Evolutionary conservation across 2,113 vertebrate species (phyloP).

Genomic region (Sander lucioperca): DNA sequence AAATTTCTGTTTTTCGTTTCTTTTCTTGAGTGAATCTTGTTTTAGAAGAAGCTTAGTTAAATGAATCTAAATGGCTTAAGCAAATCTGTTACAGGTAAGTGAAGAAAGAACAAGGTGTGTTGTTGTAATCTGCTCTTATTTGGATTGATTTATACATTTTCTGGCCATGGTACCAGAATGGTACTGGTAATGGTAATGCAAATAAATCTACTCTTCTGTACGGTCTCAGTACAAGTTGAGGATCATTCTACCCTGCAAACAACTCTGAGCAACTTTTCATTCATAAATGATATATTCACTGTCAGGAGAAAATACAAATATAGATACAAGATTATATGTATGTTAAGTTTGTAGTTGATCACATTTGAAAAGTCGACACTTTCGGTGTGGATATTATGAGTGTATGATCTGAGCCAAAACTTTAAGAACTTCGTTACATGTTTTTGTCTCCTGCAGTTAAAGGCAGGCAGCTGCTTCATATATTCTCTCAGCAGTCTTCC

Average conservation of each 20-base stretch:
- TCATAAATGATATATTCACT: background rate
- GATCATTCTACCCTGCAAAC: background rate
- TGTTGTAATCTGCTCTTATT: background rate
- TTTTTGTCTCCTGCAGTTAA: constrained; percentile 9
- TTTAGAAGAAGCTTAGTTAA: constrained; percentile 5
- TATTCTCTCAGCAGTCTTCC: constrained; percentile 7
- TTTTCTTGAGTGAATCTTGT: background rate
- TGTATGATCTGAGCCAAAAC: no score
- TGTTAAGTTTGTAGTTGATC: background rate
- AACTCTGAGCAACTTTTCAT: background rate
- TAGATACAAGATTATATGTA: background rate
- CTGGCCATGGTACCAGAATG: no score
- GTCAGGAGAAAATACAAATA: background rate
- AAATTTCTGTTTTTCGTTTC: background rate
- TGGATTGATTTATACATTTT: background rate
- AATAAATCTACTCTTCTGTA: background rate
- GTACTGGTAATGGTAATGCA: no score
- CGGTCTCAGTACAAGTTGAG: background rate
- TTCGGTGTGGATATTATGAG: background rate
- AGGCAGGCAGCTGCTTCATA: background rate
- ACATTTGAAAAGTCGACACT: no score
- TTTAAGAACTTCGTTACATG: background rate
- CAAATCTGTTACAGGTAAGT: background rate
- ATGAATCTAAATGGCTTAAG: background rate
- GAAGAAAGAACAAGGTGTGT: background rate